phyloP scores from a whole-genome alignment of 2,888 invertebrate genomes.

The Nudaria mundana region DNA sequence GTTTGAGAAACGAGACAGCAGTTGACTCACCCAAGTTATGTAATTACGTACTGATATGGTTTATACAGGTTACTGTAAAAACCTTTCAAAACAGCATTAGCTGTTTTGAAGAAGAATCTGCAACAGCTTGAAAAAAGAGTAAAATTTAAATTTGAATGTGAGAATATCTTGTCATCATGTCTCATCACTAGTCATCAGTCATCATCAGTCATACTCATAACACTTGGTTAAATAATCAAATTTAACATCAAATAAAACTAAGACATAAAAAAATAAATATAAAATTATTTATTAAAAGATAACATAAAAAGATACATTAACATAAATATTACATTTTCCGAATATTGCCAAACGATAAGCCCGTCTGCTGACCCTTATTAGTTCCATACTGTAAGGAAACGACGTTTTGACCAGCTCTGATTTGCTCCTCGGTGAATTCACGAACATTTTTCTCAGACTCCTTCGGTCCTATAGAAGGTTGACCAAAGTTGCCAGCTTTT shows the following conservation, averaged over 20 bases:
- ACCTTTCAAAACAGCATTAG: too few relatives aligned
- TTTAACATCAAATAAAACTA: conserved; percentile 40
- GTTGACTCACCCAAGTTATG: neutral
- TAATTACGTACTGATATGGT: too few relatives aligned
- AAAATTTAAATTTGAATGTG: too few relatives aligned
- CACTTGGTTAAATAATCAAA: conserved; percentile 31
- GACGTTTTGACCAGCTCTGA: conserved; percentile 94
- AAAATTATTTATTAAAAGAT: conserved; percentile 55
- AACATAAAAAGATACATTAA: conserved; percentile 32
- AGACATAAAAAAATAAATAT: conserved; percentile 40
- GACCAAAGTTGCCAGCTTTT: conserved; percentile 92
- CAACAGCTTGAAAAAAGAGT: too few relatives aligned
- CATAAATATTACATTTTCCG: conserved; percentile 92
- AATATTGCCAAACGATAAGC: conserved; percentile 97
- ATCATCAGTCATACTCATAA: too few relatives aligned
- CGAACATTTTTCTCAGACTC: conserved; percentile 97
- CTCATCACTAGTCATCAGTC: too few relatives aligned
- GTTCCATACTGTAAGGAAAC: conserved; percentile 98
- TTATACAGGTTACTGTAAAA: too few relatives aligned
- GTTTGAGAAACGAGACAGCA: neutral
- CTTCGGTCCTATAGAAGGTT: conserved; percentile 96
- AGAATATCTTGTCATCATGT: too few relatives aligned
- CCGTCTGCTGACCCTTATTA: conserved; percentile 97
- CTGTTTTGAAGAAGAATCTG: too few relatives aligned
- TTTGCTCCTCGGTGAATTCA: conserved; percentile 95